A percentile compares a stretch with the other conserved stretches of the same genome.
These are phyloP conservation scores for Hyaena hyaena DNA, from an alignment of 2,113 vertebrate species.

Conservation along the genomic window DNA sequence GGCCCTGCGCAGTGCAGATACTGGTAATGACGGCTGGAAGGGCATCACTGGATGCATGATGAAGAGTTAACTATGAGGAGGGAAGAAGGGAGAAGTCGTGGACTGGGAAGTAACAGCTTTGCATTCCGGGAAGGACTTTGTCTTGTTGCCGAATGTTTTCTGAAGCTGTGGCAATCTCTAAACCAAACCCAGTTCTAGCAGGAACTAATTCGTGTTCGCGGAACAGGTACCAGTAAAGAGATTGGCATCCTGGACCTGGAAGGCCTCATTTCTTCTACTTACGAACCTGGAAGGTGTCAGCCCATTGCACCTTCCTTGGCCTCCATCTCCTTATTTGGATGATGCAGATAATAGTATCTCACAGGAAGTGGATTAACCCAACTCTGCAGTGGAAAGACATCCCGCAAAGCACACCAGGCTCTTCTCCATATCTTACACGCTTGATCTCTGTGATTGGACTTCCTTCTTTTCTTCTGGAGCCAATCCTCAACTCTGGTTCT, in stretches of 20 bases:
- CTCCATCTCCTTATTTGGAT: not conserved
- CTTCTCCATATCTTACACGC: too few species aligned
- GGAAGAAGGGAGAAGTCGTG: not conserved
- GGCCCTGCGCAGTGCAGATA: not conserved
- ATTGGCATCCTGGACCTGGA: not conserved
- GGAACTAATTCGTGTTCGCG: too few species aligned
- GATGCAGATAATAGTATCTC: accelerated
- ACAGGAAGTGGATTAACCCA: not conserved
- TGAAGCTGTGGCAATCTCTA: not conserved
- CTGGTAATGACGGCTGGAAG: not conserved
- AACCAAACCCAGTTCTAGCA: not conserved
- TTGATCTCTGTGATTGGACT: too few species aligned
- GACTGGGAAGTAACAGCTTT: accelerated
- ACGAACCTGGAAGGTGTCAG: not conserved
- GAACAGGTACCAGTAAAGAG: not conserved
- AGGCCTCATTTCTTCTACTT: too few species aligned
- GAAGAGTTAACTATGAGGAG: too few species aligned
- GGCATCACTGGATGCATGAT: not conserved
- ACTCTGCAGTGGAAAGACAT: accelerated
- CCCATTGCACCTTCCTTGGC: too few species aligned
- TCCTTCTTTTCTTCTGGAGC: too few species aligned
- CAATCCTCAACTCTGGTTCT: not conserved
- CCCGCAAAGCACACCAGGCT: not conserved
- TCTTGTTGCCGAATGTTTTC: not conserved
- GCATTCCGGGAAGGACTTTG: not conserved